phyloP scores from a whole-genome alignment of 64 coral and sea anemone genomes.

The Stichodactyla mertensii region DNA sequence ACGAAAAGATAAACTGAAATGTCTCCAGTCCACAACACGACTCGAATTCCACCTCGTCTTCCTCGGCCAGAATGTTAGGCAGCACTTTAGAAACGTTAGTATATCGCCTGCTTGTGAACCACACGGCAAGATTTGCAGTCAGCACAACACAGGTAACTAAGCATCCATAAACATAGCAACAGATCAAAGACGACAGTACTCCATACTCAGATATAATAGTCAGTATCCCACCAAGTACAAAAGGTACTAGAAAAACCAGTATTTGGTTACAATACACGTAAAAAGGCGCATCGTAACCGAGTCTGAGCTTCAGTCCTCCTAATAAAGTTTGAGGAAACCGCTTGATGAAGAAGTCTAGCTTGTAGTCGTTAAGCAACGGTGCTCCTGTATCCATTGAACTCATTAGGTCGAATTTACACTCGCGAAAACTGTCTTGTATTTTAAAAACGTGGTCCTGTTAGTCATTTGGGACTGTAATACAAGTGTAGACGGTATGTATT shows the following conservation, averaged over 20 bases:
- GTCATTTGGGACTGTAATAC: neutral
- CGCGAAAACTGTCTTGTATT: neutral
- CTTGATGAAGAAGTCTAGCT: slow-evolving; percentile 94
- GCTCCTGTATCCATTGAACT: slow-evolving; percentile 77
- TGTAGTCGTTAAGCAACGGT: slow-evolving; percentile 97
- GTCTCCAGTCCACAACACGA: slow-evolving; percentile 92
- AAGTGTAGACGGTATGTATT: neutral
- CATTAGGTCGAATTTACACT: slow-evolving; percentile 26
- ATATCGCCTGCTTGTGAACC: slow-evolving; percentile 44
- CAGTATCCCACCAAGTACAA: slow-evolving; percentile 71
- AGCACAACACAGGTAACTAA: slow-evolving; percentile 46
- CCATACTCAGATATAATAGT: slow-evolving; percentile 68
- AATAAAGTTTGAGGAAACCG: slow-evolving; percentile 84
- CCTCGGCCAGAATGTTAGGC: slow-evolving; percentile 78
- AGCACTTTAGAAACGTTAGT: slow-evolving; percentile 55
- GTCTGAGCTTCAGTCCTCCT: slow-evolving; percentile 72
- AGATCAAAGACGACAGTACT: slow-evolving; percentile 38
- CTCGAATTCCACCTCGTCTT: slow-evolving; percentile 89
- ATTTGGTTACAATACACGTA: slow-evolving; percentile 88
- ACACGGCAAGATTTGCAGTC: slow-evolving; percentile 41
- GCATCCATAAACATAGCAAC: slow-evolving; percentile 70
- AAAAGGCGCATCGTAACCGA: slow-evolving; percentile 81
- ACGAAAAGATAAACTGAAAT: slow-evolving; percentile 62
- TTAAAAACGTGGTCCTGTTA: neutral
- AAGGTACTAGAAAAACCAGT: slow-evolving; percentile 63